Percentiles rank a stretch among this genome's conserved stretches.
Evolutionary conservation across 2,797 vertebrate species (phyloP).

Genomic region (Monodelphis domestica): DNA sequence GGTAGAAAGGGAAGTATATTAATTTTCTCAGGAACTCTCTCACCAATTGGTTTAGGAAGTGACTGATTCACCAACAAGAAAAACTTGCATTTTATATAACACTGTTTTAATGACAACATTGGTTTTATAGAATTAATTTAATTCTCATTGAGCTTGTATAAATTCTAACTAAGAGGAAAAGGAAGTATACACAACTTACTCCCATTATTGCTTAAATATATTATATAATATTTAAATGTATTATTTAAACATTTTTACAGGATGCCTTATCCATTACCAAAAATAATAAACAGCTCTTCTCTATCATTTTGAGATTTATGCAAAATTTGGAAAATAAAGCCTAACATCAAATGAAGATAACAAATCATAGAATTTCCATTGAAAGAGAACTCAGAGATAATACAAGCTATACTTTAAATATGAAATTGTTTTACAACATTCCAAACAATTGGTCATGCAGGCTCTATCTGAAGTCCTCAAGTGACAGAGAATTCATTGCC

Average conservation of each 20-base stretch:
- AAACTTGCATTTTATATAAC: not conserved
- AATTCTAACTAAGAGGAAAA: not conserved
- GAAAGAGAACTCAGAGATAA: not conserved
- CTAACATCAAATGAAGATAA: not conserved
- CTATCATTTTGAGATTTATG: not conserved
- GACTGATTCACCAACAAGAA: conserved; percentile 26
- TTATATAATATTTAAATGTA: not conserved
- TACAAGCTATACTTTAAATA: not conserved
- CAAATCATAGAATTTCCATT: not conserved
- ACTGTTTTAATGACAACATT: not conserved
- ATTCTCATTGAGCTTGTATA: not conserved
- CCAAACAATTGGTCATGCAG: not conserved
- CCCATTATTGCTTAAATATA: not conserved
- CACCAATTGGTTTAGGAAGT: conserved; percentile 11
- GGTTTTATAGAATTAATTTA: not conserved
- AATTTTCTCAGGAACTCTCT: conserved; percentile 16
- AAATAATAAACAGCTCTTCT: not conserved
- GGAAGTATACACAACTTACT: not conserved
- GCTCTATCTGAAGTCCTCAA: not conserved
- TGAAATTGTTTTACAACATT: not conserved
- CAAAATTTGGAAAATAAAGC: not conserved
- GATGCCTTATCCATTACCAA: not conserved
- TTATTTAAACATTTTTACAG: not conserved
- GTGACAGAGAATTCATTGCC: not conserved
- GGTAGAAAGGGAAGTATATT: not conserved